Conservation (phyloP, 2,113 vertebrate species). For the Geococcyx californianus region DNA sequence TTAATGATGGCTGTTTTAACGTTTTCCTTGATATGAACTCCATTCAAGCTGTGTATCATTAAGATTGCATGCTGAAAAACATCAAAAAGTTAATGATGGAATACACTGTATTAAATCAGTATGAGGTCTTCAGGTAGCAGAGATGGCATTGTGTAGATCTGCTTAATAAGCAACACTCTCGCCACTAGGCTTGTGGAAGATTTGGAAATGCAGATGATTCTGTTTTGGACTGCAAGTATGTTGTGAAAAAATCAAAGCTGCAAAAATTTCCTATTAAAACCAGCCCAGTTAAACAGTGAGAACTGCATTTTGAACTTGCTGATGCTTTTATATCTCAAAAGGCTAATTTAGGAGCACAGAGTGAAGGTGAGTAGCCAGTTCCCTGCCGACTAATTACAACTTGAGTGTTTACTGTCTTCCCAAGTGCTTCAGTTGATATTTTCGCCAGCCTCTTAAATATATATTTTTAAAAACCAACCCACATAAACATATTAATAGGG, state of each 20-base stretch:
- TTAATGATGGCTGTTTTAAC: neutral
- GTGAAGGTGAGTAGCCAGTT: conserved; percentile 18
- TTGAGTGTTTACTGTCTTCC: conserved; percentile 7
- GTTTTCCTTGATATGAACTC: neutral
- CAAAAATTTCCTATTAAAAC: neutral
- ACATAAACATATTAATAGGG: neutral
- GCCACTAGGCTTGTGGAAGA: neutral
- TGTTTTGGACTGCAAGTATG: neutral
- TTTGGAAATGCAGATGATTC: neutral
- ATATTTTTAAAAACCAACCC: neutral
- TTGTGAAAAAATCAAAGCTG: neutral
- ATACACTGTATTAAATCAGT: neutral
- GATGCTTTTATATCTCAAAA: neutral
- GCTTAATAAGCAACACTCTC: neutral
- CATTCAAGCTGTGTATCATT: neutral
- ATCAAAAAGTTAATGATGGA: neutral
- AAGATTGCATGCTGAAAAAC: neutral
- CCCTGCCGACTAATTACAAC: neutral
- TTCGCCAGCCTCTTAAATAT: neutral
- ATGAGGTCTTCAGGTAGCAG: neutral
- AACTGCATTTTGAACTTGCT: neutral
- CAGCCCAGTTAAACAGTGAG: neutral
- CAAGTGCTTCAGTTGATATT: conserved; percentile 18
- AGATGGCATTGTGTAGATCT: neutral
- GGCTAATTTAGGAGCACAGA: neutral